Evolutionary conservation across 2,797 vertebrate species (phyloP).

Genomic region (Lithobates sylvaticus): DNA sequence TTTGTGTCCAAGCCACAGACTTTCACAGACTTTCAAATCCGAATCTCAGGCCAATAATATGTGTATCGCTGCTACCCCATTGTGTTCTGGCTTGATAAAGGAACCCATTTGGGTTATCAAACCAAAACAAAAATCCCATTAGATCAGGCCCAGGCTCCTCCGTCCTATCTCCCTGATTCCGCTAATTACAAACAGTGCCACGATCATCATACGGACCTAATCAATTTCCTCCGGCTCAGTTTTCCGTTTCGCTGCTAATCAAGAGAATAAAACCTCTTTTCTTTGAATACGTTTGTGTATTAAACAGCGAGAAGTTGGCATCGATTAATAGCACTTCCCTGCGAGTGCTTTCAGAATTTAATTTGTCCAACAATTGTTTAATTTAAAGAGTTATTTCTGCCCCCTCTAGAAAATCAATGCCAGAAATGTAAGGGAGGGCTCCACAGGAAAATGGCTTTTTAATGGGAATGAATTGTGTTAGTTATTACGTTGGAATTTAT

Average conservation of each 20-base stretch:
- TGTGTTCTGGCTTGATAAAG: conserved; percentile 49
- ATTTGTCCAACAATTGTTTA: conserved; percentile 63
- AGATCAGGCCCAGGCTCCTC: conserved; percentile 44
- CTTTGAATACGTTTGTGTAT: conserved; percentile 63
- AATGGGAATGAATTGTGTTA: conserved; percentile 50
- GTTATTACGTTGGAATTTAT: conserved; percentile 43
- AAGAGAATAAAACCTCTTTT: conserved; percentile 61
- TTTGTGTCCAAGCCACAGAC: conserved; percentile 10
- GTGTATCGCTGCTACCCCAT: conserved; percentile 28
- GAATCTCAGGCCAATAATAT: conserved; percentile 4
- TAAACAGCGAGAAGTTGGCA: conserved; percentile 62
- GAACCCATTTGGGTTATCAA: conserved; percentile 56
- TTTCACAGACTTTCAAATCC: conserved; percentile 15
- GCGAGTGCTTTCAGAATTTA: conserved; percentile 60
- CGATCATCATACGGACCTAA: conserved; percentile 52
- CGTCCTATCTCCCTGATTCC: conserved; percentile 38
- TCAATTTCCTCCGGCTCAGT: conserved; percentile 59
- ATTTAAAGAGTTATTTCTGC: conserved; percentile 63
- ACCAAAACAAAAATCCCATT: conserved; percentile 59
- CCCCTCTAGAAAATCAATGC: conserved; percentile 60
- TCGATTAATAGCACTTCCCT: conserved; percentile 62
- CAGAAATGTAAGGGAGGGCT: conserved; percentile 51
- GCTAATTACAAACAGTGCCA: conserved; percentile 53
- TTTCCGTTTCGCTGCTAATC: conserved; percentile 58
- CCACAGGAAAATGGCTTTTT: conserved; percentile 54